phyloP scores from a whole-genome alignment of 2,113 vertebrate genomes.

The mouse (Mus musculus) region GRCm39 chr15:97717001-97717500 shows the following conservation, averaged over 20 bases:
- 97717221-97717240: not conserved
- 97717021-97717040: not conserved
- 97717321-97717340: not conserved
- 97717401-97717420: not conserved
- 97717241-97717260: not conserved
- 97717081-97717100: not conserved
- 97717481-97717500: not conserved
- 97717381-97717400: not conserved
- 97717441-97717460: not conserved
- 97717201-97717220: too few species aligned
- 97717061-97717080: not conserved
- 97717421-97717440: not conserved
- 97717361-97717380: not conserved
- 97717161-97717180: not conserved
- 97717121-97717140: too few species aligned
- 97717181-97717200: not conserved
- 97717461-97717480: not conserved
- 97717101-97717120: not conserved
- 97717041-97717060: not conserved
- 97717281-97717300: not conserved
- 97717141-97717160: too few species aligned
- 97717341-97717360: conserved; percentile 13
- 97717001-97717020: not conserved
- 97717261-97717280: not conserved
- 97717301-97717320: not conserved